Conservation (phyloP, 2,888 invertebrate genomes). For the Tenthredo notha region DNA sequence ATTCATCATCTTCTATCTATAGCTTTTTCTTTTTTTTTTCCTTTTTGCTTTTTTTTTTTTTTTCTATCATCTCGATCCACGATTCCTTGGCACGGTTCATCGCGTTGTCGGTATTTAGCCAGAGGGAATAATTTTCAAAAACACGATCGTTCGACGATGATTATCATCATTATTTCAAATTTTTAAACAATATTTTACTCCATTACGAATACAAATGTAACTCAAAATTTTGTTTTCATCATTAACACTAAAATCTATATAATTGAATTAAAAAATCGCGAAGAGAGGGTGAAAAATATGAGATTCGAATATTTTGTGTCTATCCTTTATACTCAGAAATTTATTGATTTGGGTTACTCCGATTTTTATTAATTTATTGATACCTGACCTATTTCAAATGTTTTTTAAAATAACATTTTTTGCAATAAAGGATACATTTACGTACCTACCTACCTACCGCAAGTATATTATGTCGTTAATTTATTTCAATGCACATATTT, state of each 20-base stretch:
- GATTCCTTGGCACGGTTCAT: background rate
- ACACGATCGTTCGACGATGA: background rate
- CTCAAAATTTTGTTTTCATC: no score
- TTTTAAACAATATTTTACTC: background rate
- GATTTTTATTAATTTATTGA: background rate
- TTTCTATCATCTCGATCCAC: background rate
- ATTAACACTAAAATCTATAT: no score
- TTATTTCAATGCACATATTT: constrained; percentile 2
- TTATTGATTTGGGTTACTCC: background rate
- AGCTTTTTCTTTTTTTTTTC: background rate
- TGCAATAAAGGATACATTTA: background rate
- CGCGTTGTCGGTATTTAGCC: background rate
- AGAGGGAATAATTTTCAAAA: background rate
- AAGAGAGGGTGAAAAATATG: background rate
- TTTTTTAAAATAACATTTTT: background rate
- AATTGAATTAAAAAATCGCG: no score
- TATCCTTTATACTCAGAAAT: no score
- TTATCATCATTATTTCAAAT: background rate
- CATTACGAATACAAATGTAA: background rate
- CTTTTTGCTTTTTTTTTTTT: no score
- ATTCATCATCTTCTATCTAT: background rate
- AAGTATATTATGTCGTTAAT: background rate
- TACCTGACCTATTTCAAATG: background rate
- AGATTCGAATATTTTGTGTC: no score
- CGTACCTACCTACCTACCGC: background rate